Percentiles rank a stretch among this genome's conserved stretches.
Conservation (phyloP, 37 sponge, comb jelly and placozoan species). For the Oscarella lobularis region DNA sequence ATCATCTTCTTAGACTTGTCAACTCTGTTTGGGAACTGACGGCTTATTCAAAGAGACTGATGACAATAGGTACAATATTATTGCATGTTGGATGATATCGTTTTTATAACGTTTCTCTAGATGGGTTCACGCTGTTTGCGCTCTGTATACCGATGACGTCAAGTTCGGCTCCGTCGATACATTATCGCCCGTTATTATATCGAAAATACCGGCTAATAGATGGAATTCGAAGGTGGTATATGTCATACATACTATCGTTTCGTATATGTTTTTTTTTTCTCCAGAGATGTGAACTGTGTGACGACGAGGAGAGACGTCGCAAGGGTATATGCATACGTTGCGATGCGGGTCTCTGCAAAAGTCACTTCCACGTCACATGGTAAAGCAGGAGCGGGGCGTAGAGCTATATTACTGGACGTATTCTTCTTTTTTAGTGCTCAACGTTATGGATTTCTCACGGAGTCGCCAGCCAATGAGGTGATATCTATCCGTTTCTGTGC, state of each 20-base stretch:
- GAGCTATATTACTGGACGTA: background rate
- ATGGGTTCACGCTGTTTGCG: slow-evolving; percentile 83
- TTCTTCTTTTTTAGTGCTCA: slow-evolving; percentile 59
- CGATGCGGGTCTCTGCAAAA: slow-evolving; percentile 84
- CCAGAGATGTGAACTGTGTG: slow-evolving; percentile 72
- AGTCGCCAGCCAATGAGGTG: slow-evolving; percentile 20
- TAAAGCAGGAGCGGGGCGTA: slow-evolving; percentile 7
- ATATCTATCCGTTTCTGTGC: background rate
- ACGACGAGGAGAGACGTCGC: slow-evolving; percentile 15
- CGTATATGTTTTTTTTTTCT: background rate
- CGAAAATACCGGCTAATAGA: slow-evolving; percentile 26
- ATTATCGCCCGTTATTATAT: slow-evolving; percentile 55
- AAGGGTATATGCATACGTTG: slow-evolving; percentile 73
- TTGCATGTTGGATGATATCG: background rate
- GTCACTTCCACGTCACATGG: slow-evolving; percentile 81
- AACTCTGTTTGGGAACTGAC: background rate
- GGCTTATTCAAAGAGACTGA: background rate
- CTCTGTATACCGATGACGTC: slow-evolving; percentile 62
- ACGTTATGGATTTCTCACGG: slow-evolving; percentile 64
- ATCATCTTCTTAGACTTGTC: background rate
- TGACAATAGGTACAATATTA: background rate
- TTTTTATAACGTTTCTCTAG: slow-evolving; percentile 16
- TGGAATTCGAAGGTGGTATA: slow-evolving; percentile 50
- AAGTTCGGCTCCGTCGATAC: slow-evolving; percentile 42
- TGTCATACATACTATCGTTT: slow-evolving; percentile 2